phyloP scores from a whole-genome alignment of 2,888 invertebrate genomes.

The Stenodera caucasica region DNA sequence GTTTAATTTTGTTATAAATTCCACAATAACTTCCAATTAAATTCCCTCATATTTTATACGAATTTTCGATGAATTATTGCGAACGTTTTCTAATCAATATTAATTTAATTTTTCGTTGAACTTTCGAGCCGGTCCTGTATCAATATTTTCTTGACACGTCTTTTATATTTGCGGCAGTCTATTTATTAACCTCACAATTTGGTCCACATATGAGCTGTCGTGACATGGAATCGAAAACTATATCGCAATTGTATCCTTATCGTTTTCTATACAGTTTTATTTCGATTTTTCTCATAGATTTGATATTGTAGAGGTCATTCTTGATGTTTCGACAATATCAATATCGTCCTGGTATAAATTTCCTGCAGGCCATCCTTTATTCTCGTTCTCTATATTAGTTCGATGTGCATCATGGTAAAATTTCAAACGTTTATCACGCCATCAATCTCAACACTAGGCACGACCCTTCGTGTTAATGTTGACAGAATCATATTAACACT shows the following conservation, averaged over 20 bases:
- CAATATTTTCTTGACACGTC: too few relatives aligned
- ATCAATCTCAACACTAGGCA: conserved; percentile 3
- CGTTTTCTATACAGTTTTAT: not conserved
- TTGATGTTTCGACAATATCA: not conserved
- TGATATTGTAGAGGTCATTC: not conserved
- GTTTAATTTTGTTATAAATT: too few relatives aligned
- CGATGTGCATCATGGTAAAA: not conserved
- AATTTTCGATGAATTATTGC: too few relatives aligned
- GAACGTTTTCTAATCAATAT: too few relatives aligned
- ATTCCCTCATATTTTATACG: too few relatives aligned
- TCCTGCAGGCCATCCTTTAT: not conserved
- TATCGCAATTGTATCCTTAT: too few relatives aligned
- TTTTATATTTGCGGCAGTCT: conserved; percentile 30
- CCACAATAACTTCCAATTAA: too few relatives aligned
- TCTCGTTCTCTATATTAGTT: not conserved
- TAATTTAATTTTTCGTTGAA: too few relatives aligned
- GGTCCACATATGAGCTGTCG: too few relatives aligned
- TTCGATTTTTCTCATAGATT: not conserved
- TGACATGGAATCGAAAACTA: too few relatives aligned
- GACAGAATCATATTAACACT: conserved; percentile 8
- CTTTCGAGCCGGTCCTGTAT: too few relatives aligned
- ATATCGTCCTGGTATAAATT: not conserved
- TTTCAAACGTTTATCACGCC: not conserved
- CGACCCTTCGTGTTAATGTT: conserved; percentile 3
- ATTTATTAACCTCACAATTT: conserved; percentile 28